These are phyloP conservation scores for Lophius americanus DNA, from an alignment of 2,797 vertebrate species.

Conservation along the genomic window DNA sequence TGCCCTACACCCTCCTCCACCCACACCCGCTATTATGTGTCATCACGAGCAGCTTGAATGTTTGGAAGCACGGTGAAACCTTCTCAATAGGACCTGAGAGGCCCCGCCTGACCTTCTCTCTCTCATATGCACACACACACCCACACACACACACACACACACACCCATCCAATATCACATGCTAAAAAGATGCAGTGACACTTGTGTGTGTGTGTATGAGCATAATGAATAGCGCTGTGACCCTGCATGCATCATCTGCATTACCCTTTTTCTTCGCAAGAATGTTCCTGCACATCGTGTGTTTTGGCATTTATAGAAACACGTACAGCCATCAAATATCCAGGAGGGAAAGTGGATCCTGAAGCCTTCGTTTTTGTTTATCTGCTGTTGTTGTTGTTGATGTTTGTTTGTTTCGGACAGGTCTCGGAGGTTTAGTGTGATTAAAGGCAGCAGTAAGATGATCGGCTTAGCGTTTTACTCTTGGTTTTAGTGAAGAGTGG, in stretches of 20 bases:
- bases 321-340: too few relatives aligned
- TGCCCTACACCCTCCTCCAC: slow-evolving; percentile 11
- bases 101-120: slow-evolving; percentile 18
- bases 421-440: slow-evolving; percentile 33
- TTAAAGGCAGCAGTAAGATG: slow-evolving; percentile 34
- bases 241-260: slow-evolving; percentile 48
- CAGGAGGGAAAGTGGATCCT: too few relatives aligned
- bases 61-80: slow-evolving; percentile 62
- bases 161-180: slow-evolving; percentile 15
- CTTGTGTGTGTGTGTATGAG: slow-evolving; percentile 25
- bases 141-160: slow-evolving; percentile 7
- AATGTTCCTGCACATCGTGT: slow-evolving; percentile 1
- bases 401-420: not conserved
- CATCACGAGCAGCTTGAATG: slow-evolving; percentile 48
- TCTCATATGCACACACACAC: not conserved
- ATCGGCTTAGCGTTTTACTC: slow-evolving; percentile 16
- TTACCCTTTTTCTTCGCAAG: slow-evolving; percentile 13
- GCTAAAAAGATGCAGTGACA: slow-evolving; percentile 28
- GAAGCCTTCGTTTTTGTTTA: too few relatives aligned
- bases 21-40: slow-evolving; percentile 53
- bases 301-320: too few relatives aligned
- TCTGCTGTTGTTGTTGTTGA: not conserved
- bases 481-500: slow-evolving; percentile 2
- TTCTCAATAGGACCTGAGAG: slow-evolving; percentile 55
- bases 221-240: slow-evolving; percentile 40